A percentile compares a stretch with the other conserved stretches of the same genome.
Evolutionary conservation across 2,113 vertebrate genomes (phyloP).

Genomic region (Boulengeromyrus knoepffleri): DNA sequence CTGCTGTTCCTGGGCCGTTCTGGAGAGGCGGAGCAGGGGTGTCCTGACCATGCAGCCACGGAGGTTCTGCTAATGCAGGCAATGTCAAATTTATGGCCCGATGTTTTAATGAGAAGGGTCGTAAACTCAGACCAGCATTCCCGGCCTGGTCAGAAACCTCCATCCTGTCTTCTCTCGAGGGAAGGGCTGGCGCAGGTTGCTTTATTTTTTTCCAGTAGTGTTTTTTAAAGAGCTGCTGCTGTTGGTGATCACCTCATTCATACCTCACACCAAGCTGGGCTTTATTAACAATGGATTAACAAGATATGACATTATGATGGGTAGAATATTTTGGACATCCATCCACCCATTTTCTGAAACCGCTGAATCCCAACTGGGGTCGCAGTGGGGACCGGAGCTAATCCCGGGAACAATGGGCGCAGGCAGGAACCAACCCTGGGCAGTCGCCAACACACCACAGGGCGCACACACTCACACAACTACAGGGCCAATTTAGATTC

Average conservation of each 20-base stretch:
- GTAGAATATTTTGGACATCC: not conserved
- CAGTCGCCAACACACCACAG: too few relatives aligned
- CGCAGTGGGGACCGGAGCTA: too few relatives aligned
- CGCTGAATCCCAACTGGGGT: too few relatives aligned
- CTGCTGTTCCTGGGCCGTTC: not conserved
- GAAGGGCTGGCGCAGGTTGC: not conserved
- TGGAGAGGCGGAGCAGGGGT: not conserved
- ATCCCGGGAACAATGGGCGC: too few relatives aligned
- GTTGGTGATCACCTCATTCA: not conserved
- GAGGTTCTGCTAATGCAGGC: not conserved
- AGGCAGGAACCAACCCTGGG: too few relatives aligned
- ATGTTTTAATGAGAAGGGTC: constrained; percentile 6
- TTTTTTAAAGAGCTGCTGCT: not conserved
- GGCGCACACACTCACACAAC: too few relatives aligned
- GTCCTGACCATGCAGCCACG: not conserved
- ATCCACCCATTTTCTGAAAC: too few relatives aligned
- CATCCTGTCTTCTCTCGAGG: constrained; percentile 1
- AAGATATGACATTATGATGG: not conserved
- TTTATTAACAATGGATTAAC: not conserved
- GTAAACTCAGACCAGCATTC: not conserved
- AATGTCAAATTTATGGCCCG: not conserved
- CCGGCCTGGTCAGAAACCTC: constrained; percentile 6
- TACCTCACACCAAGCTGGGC: not conserved
- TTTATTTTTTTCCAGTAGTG: not conserved
- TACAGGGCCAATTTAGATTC: too few relatives aligned